Base-by-base conservation (phyloP, 1,140 invertebrate species). In the Aphaenogaster ashmeadi region DNA sequence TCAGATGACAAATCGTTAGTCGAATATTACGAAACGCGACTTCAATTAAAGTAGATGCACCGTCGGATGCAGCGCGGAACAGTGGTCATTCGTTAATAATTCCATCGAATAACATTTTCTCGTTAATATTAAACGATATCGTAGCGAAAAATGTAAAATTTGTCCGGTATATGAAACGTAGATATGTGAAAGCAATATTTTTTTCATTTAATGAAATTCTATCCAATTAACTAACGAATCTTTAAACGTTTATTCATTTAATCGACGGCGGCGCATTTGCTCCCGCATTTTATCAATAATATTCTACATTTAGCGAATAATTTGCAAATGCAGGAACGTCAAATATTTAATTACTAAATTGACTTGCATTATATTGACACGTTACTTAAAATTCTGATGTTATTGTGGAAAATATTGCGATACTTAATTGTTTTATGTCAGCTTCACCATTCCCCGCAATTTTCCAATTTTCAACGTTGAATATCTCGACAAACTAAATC, bases 281-380 rank as follows among this genome's bases (percentile, higher is more conserved):
- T 84, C 27, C 8, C 27, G 44, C 44, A 38, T 84, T 71, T 81
- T 71, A 81, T 81, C 79, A 71, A 81, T 81, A 71, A 84, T 84
- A 84, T 74, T 60, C 21, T 71, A 56, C 6, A 52, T 27, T n/a
- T 41, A 62, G 13, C 15, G 54, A 84, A 74, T 81, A 81, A 81
- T 69, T 81, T 81, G 36, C 50, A 38, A 50, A 84, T 75, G 54
- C 33, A 38, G 69, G 27, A 84, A 75, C 54, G 80, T 60, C 69
- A 75, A 84, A 84, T 75, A 84, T 84, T 84, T 84, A 60, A 84
- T 84, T 60, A 84, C 4, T 60, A 84, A 84, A 84, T 84, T 84
- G 54, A 50, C 56, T 50, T 47, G 27, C 60, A 75, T 75, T 69
- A 81, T 81, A 54, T 74, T 47, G 36, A 69, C n/a, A 56, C 15